Conservation (phyloP, 2,113 vertebrate genomes). For the Erythrolamprus reginae region DNA sequence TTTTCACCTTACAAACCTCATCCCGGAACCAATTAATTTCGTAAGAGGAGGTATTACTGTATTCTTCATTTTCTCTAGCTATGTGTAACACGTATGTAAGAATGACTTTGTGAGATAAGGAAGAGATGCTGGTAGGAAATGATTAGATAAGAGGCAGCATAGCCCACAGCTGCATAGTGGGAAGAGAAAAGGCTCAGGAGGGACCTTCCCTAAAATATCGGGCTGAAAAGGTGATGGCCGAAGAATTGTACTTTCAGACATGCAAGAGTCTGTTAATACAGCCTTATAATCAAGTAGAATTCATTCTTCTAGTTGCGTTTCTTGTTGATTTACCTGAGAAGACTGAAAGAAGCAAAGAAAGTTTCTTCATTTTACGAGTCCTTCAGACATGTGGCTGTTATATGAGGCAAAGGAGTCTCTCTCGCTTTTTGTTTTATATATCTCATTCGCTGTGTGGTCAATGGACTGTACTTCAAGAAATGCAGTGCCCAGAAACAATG, state of each 20-base stretch:
- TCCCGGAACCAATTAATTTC: too few species aligned
- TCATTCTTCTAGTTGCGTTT: neutral
- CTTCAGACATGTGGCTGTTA: conserved; percentile 15
- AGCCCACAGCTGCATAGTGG: neutral
- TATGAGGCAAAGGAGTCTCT: neutral
- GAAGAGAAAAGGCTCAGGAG: neutral
- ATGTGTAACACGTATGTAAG: neutral
- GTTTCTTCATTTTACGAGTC: neutral
- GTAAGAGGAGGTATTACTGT: too few species aligned
- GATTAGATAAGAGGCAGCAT: neutral
- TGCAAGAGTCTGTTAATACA: neutral
- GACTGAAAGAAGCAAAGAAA: neutral
- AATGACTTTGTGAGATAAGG: neutral
- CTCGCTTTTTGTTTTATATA: neutral
- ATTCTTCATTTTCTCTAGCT: neutral
- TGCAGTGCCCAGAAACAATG: neutral
- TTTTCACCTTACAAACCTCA: too few species aligned
- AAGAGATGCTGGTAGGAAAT: neutral
- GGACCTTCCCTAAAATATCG: neutral
- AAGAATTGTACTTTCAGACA: neutral
- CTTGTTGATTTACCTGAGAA: neutral
- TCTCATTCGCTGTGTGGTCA: neutral
- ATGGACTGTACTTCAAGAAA: neutral
- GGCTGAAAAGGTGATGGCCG: neutral
- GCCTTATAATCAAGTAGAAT: neutral